Evolutionary conservation across 2,113 vertebrate genomes (phyloP).

Genomic region (Gymnocephalus cernua): DNA sequence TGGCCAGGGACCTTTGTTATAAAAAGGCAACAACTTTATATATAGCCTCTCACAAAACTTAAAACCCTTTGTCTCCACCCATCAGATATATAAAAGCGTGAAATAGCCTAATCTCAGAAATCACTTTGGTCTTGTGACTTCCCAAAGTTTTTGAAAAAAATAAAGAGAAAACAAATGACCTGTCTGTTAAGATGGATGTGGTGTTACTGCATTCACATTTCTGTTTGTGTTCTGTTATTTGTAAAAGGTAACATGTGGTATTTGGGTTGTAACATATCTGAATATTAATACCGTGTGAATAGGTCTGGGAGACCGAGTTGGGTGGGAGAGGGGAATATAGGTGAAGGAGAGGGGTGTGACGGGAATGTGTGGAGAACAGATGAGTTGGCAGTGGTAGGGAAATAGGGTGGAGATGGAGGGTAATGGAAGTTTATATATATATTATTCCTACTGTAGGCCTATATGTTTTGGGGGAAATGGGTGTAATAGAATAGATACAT

Average conservation of each 20-base stretch:
- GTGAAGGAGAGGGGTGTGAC: neutral
- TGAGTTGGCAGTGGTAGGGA: neutral
- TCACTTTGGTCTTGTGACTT: neutral
- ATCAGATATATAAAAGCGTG: neutral
- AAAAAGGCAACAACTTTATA: neutral
- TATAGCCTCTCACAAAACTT: neutral
- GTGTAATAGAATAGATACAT: neutral
- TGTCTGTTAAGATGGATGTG: constrained; percentile 18
- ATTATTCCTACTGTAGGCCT: neutral
- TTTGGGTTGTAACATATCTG: neutral
- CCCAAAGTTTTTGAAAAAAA: constrained; percentile 4
- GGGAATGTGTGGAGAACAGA: neutral
- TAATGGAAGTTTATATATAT: neutral
- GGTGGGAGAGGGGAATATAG: neutral
- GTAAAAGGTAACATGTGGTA: neutral
- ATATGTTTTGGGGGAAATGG: neutral
- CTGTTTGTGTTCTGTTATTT: constrained; percentile 13
- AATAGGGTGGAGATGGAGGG: neutral
- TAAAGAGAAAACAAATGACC: constrained; percentile 4
- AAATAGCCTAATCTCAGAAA: neutral
- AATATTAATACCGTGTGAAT: neutral
- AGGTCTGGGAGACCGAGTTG: too few species aligned
- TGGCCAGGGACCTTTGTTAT: neutral
- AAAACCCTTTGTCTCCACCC: neutral
- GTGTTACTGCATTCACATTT: neutral